phyloP scores from a whole-genome alignment of 2,888 invertebrate genomes.

The Chaetogeoica ovagalla region DNA sequence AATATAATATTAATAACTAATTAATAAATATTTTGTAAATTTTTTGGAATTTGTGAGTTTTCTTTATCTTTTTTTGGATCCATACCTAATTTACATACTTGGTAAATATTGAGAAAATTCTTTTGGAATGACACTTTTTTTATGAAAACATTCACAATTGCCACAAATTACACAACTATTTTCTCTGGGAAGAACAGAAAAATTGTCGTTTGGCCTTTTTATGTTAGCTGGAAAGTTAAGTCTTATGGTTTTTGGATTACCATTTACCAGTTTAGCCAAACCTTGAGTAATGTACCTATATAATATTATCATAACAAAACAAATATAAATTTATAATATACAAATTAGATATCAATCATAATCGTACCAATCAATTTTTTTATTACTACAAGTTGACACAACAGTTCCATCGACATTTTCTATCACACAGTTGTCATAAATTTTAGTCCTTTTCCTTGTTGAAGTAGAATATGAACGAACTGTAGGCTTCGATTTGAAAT shows the following conservation, averaged over 20 bases:
- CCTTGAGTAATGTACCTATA: conserved; percentile 63
- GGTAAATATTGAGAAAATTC: conserved; percentile 80
- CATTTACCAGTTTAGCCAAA: conserved; percentile 60
- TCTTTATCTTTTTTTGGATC: too few relatives aligned
- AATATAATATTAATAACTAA: too few relatives aligned
- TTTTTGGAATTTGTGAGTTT: too few relatives aligned
- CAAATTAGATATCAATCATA: conserved; percentile 26
- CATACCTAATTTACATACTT: conserved; percentile 59
- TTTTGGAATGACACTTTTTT: conserved; percentile 80
- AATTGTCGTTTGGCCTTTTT: conserved; percentile 71
- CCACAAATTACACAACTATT: conserved; percentile 66
- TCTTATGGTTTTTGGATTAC: conserved; percentile 69
- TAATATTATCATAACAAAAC: neutral
- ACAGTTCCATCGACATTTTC: conserved; percentile 77
- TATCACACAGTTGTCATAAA: conserved; percentile 78
- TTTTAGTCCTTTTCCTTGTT: conserved; percentile 54
- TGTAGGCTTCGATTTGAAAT: conserved; percentile 46
- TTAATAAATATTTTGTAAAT: too few relatives aligned
- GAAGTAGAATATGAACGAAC: conserved; percentile 44
- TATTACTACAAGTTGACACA: conserved; percentile 74
- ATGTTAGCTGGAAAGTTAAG: conserved; percentile 77
- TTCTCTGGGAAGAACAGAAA: conserved; percentile 70
- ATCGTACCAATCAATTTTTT: conserved; percentile 74
- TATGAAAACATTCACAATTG: conserved; percentile 67
- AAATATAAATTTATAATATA: neutral